A percentile compares a stretch with the other conserved stretches of the same genome.
These are phyloP conservation scores for Syngnathus scovelli DNA, from an alignment of 2,113 vertebrate species.

Conservation along the genomic window DNA sequence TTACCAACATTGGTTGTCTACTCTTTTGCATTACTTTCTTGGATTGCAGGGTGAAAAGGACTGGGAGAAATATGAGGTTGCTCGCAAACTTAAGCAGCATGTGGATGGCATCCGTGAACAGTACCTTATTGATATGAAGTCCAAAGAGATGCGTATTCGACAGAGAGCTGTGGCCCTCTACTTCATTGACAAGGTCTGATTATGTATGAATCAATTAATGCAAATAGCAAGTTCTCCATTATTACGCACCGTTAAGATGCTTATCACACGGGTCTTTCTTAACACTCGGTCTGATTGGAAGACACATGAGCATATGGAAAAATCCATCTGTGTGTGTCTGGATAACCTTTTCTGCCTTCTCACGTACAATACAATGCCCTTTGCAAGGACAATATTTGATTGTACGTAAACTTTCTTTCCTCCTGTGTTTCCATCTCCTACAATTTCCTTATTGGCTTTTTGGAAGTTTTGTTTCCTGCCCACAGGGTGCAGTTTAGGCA, in stretches of 20 bases:
- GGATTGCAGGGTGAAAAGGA: constrained; percentile 63
- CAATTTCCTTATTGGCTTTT: background rate
- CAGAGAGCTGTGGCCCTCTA: constrained; percentile 70
- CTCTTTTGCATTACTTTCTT: background rate
- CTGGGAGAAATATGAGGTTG: constrained; percentile 71
- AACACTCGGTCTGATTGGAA: background rate
- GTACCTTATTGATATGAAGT: constrained; percentile 63
- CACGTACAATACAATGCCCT: constrained; percentile 9
- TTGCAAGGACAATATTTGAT: constrained; percentile 12
- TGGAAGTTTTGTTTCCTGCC: background rate
- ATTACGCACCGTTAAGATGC: background rate
- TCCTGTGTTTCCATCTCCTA: background rate
- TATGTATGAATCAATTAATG: background rate
- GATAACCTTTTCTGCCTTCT: constrained; percentile 18
- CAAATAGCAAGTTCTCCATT: background rate
- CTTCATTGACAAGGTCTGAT: constrained; percentile 69
- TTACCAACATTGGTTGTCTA: background rate
- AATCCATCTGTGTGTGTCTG: constrained; percentile 12
- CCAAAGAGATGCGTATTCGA: constrained; percentile 58
- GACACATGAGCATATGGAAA: constrained; percentile 19
- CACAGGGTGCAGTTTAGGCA: background rate
- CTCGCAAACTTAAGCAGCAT: constrained; percentile 61
- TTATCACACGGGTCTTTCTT: background rate
- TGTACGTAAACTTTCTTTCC: background rate
- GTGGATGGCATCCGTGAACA: constrained; percentile 60